Conservation (phyloP, 2,113 vertebrate genomes). For the Amblyornis subalaris region DNA sequence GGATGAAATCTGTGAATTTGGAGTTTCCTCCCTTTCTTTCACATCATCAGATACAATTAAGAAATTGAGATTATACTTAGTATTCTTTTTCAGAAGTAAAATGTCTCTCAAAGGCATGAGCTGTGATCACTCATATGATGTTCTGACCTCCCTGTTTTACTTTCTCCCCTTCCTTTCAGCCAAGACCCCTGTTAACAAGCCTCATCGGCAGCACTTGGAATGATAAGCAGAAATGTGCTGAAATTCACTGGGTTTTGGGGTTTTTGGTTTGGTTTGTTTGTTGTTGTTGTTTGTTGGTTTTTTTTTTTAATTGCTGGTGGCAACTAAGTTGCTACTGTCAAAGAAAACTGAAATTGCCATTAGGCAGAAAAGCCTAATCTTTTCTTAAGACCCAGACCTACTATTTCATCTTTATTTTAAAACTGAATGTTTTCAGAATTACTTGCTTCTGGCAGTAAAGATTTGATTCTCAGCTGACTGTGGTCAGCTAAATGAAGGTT, state of each 20-base stretch:
- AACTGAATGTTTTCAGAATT: background rate
- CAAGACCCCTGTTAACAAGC: too few species aligned
- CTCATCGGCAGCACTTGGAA: rapidly evolving
- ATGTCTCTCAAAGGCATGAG: background rate
- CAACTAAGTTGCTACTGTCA: background rate
- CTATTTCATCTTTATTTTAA: background rate
- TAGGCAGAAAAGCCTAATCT: background rate
- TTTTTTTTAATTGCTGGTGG: background rate
- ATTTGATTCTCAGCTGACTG: background rate
- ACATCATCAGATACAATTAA: background rate
- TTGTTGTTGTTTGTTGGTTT: background rate
- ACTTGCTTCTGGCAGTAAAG: background rate
- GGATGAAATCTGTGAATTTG: background rate
- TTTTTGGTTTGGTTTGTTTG: background rate
- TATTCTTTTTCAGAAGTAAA: background rate
- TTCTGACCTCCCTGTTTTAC: background rate
- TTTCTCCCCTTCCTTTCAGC: background rate
- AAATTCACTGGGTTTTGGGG: background rate
- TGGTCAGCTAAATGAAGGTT: background rate
- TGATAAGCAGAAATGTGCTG: background rate
- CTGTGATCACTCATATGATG: rapidly evolving
- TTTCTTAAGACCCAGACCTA: background rate
- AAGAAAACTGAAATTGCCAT: background rate
- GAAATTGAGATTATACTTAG: background rate
- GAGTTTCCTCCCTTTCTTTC: background rate